Conservation (phyloP, 2,888 invertebrate genomes). For the Metallyticus violacea region DNA sequence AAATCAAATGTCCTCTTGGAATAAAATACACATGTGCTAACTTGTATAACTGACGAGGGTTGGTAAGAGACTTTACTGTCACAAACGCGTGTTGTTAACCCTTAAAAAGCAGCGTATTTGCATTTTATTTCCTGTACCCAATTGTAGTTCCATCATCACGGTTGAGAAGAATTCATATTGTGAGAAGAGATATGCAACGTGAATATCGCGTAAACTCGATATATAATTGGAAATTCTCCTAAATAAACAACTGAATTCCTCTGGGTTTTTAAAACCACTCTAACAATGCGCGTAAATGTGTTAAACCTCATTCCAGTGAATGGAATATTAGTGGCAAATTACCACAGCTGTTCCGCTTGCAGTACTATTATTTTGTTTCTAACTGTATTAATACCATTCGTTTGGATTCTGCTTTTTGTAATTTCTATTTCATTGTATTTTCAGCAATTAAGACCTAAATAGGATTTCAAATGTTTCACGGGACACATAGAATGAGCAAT, state of each 20-base stretch:
- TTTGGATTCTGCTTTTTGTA: background rate
- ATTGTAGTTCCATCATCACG: too few species aligned
- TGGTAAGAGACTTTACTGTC: too few species aligned
- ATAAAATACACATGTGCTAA: too few species aligned
- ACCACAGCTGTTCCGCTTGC: background rate
- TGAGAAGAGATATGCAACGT: too few species aligned
- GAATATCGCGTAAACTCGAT: too few species aligned
- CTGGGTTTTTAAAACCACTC: background rate
- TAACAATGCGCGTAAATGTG: background rate
- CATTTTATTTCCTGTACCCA: too few species aligned
- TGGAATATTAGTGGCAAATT: background rate
- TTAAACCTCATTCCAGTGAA: background rate
- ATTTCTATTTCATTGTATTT: background rate
- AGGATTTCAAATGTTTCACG: background rate
- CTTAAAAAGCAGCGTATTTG: too few species aligned
- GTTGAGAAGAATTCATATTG: too few species aligned
- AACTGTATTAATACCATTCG: background rate
- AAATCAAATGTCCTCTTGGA: too few species aligned
- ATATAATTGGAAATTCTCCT: too few species aligned
- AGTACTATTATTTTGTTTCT: background rate
- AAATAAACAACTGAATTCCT: background rate
- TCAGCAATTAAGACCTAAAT: background rate
- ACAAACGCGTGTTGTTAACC: too few species aligned
- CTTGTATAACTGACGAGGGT: too few species aligned
- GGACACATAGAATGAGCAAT: background rate